Conservation (phyloP, 2,797 vertebrate genomes). For the Cyclopterus lumpus region DNA sequence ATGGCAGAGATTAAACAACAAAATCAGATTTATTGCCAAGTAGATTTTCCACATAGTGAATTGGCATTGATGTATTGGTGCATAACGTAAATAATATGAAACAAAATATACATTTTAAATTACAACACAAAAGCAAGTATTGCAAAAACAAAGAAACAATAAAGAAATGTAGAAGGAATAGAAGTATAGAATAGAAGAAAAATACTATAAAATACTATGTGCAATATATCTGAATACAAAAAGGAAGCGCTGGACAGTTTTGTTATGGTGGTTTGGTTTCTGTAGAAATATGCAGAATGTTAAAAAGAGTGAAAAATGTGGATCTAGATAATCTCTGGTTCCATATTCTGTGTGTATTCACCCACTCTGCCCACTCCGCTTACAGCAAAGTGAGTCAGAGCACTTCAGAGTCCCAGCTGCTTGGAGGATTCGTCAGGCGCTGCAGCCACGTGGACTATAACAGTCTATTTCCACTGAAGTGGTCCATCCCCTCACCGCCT, state of each 20-base stretch:
- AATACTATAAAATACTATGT: not conserved
- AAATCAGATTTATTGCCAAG: not conserved
- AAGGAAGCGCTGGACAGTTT: not conserved
- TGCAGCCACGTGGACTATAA: conserved; percentile 1
- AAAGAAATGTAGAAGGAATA: not conserved
- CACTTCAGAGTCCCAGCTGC: not conserved
- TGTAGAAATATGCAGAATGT: not conserved
- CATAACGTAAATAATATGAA: no score
- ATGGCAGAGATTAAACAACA: not conserved
- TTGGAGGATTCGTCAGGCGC: conserved; percentile 5
- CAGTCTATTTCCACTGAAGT: conserved; percentile 18
- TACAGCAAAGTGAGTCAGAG: conserved; percentile 18
- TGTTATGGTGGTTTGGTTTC: not conserved
- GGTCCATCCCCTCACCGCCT: conserved; percentile 22
- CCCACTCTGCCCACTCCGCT: not conserved
- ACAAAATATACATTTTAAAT: not conserved
- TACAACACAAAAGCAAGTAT: not conserved
- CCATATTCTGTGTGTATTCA: not conserved
- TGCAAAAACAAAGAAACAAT: not conserved
- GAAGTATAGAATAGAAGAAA: not conserved
- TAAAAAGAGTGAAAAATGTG: not conserved
- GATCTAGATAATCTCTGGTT: not conserved
- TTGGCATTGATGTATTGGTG: no score
- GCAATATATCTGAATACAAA: not conserved
- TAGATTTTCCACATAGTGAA: not conserved